Base-by-base conservation (phyloP, 92 coral and sea anemone species). In the Phymanthus crucifer region DNA sequence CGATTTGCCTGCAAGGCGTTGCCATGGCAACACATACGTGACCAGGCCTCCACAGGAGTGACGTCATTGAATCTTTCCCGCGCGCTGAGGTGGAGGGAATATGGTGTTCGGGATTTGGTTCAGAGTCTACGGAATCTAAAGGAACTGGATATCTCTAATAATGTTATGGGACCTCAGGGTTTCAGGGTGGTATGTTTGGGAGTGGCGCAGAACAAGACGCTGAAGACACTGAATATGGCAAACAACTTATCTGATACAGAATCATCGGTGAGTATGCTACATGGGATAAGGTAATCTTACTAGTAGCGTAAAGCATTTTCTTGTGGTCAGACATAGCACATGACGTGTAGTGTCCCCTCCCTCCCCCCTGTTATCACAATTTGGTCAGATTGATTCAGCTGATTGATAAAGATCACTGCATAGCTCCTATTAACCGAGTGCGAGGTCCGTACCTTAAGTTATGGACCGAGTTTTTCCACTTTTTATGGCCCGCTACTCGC, bases 101-200 rank as follows among this genome's bases (percentile, higher is more conserved):
- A 81, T 32, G 77, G 45, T 54, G 56, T 77, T 11, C 71, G 70
- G 32, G 83, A 77, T 32, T 37, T 89, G 16, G 57, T 85, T 6
- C 54, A 29, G 26, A 72, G 82, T 71, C 80, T 89, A 43, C 72
- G 40, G 11, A 77, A 73, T 50, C 75, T 89, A 35, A 77, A 72
- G 1, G 92, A 81, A 57, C 89, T 89, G 31, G 89, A 89, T 58
- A 45, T 89, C 32, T 85, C 92, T 7, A 84, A 81, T 48, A 89
- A 89, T 70, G 87, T 74, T 29, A 78, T 89, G 58, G 92, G 92
- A 8, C 92, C 92, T 46, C 92, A 89, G 29, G 89, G 89, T 14
- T 89, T 89, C 56, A 83, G 92, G 35, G 90, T 89, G 76, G 73
- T 89, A 29, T 83, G 87, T 70, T 72, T 89, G 79, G 90, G 85